Conservation (phyloP, 2,113 vertebrate species). For the Hippotragus niger region DNA sequence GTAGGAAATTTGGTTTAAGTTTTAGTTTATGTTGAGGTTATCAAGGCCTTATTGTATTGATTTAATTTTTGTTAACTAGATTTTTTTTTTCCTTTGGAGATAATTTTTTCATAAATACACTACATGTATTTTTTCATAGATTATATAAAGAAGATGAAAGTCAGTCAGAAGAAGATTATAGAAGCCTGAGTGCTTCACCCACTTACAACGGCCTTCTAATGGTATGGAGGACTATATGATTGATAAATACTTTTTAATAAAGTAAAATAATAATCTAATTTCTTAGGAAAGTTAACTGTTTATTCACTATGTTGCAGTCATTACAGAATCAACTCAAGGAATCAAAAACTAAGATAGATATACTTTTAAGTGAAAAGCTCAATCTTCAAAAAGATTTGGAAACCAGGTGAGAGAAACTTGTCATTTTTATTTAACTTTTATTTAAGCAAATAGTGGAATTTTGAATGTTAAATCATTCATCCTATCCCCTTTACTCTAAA, state of each 20-base stretch:
- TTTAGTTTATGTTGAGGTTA: constrained; percentile 22
- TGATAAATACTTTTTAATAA: neutral
- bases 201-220: constrained; percentile 84
- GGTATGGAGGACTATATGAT: constrained; percentile 77
- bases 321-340: constrained; percentile 87
- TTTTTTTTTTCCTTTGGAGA: constrained; percentile 20
- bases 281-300: neutral
- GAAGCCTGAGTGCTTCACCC: constrained; percentile 72
- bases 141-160: constrained; percentile 76
- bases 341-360: constrained; percentile 79
- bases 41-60: neutral
- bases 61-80: constrained; percentile 24
- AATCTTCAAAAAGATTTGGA: constrained; percentile 85
- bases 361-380: constrained; percentile 82
- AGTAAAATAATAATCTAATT: neutral
- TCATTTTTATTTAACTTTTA: constrained; percentile 11
- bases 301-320: constrained; percentile 77
- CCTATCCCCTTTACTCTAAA: neutral
- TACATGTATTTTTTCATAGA: constrained; percentile 66
- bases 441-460: neutral
- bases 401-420: constrained; percentile 80
- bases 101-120: constrained; percentile 4
- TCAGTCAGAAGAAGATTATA: constrained; percentile 60
- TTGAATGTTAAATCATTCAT: neutral
- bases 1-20: constrained; percentile 15